Conservation (phyloP, 2,797 vertebrate genomes). For the Danio albolineatus region DNA sequence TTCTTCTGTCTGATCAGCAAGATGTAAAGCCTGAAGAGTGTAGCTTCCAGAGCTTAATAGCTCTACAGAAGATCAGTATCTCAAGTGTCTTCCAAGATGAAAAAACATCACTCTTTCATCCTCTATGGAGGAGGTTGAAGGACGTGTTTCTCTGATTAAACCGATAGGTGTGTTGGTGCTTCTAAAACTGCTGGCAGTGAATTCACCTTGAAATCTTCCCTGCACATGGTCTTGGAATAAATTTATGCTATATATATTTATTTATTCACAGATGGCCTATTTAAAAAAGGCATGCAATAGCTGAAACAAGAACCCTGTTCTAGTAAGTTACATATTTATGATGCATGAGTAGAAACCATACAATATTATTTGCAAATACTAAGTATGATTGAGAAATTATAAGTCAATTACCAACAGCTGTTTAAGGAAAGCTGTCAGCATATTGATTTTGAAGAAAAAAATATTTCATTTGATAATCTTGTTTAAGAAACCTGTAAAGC, state of each 20-base stretch:
- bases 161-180: constrained; percentile 6
- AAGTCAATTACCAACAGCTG: too few relatives aligned
- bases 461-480: too few relatives aligned
- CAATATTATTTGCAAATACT: too few relatives aligned
- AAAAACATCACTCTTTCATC: constrained; percentile 18
- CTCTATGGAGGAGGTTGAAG: constrained; percentile 24
- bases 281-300: neutral
- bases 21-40: neutral
- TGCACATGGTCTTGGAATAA: neutral
- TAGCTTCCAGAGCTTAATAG: neutral
- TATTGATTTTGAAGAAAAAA: too few relatives aligned
- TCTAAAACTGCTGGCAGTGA: neutral
- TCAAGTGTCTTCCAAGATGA: neutral
- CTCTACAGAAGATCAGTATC: neutral
- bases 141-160: constrained; percentile 26
- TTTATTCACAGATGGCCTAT: neutral
- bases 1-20: neutral
- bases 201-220: constrained; percentile 17
- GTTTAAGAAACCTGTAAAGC: too few relatives aligned
- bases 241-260: neutral
- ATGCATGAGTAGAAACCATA: too few relatives aligned
- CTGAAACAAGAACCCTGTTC: too few relatives aligned
- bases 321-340: too few relatives aligned
- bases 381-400: too few relatives aligned
- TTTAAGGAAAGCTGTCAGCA: too few relatives aligned